phyloP scores from a whole-genome alignment of 2,113 vertebrate species.

The Ailurus styani region DNA sequence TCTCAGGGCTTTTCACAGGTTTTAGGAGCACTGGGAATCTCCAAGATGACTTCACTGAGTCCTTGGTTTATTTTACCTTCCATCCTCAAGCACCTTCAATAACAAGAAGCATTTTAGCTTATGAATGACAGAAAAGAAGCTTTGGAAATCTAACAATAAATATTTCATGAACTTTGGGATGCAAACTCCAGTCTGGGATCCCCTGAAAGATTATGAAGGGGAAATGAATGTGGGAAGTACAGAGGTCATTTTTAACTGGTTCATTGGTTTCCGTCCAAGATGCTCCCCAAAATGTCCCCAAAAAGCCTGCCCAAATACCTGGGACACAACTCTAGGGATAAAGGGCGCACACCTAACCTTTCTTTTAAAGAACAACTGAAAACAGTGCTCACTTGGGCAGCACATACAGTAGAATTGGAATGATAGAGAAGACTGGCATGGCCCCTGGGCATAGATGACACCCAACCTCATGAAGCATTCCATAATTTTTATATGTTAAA shows the following conservation, averaged over 20 bases:
- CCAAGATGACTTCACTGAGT: background rate
- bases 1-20: background rate
- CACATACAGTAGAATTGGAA: background rate
- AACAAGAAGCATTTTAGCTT: background rate
- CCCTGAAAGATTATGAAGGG: background rate
- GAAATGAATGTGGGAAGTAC: background rate
- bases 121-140: background rate
- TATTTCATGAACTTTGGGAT: background rate
- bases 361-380: background rate
- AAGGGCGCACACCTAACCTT: background rate
- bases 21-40: background rate
- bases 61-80: background rate
- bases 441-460: background rate
- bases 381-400: background rate
- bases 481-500: background rate
- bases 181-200: background rate
- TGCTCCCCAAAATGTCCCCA: background rate
- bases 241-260: background rate
- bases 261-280: background rate
- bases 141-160: background rate
- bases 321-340: background rate
- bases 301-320: background rate
- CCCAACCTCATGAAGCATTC: background rate
- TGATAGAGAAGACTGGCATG: background rate
- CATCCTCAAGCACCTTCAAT: background rate